Base-by-base conservation (phyloP, 2,888 invertebrate species). In the Tetranychus piercei region DNA sequence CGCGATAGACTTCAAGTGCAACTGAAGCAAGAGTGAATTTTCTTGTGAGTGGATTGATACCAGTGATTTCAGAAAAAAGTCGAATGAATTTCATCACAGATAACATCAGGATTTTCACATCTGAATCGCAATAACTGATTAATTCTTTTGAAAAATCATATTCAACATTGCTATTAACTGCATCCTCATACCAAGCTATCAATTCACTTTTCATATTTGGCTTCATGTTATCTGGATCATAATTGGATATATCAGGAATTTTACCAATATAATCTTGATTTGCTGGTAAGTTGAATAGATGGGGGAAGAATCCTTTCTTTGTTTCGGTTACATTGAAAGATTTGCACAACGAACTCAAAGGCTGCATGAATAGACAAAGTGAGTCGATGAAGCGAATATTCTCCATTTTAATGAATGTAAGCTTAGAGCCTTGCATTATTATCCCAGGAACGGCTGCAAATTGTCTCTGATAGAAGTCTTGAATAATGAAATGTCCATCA, bases 71-170 rank as follows among this genome's bases (percentile, higher is more conserved):
- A 3, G 23, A 70, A 45, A 76, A 75, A 45, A 5, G 5, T 45
- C 45, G 1, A 45, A 45, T 45, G 5, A 45, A 45, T 45, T 45
- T 45, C 45, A 45, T 45, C 15, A 45, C 45, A 1, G 45, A 8
- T 45, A 15, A 8, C 15, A 11, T 8, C 8, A 77, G 69, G 44
- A 78, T 75, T 6, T 67, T 18, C 9, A 79, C 78, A 74, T 79
- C 79, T 4, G 69, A 73, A 9, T 43, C 44, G 72, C 79, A 79
- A 71, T 79, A 79, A 23, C 74, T 74, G 4, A 22, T 64, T 15
- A 79, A 71, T 66, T 79, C 78, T 18, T 75, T 67, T 67, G 74
- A 23, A 74, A 79, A 78, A 75, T 79, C 73, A 71, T 78, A 79
- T 23, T 23, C 23, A 23, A 3, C 23, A 76, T 71, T 67, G n/a